Evolutionary conservation across 1,140 invertebrate genomes (phyloP).

Genomic region (Lepidotrigona ventralis): DNA sequence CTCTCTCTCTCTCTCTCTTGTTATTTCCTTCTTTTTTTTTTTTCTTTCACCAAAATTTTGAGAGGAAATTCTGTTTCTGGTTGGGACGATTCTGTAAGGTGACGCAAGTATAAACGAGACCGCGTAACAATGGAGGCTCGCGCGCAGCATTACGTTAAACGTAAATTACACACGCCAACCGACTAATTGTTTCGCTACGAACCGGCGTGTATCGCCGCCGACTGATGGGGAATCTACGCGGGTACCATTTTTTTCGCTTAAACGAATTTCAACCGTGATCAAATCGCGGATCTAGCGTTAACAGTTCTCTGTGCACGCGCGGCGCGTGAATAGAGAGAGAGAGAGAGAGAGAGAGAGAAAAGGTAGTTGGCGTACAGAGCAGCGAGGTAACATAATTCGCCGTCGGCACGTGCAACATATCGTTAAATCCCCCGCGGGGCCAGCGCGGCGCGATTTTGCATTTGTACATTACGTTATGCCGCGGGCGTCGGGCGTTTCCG

Average conservation of each 20-base stretch:
- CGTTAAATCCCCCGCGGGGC: conserved; percentile 63
- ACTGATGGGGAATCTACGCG: not conserved
- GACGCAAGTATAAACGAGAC: not conserved
- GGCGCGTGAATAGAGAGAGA: not conserved
- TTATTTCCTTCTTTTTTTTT: no score
- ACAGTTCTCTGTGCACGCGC: conserved; percentile 50
- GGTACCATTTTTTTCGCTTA: conserved; percentile 36
- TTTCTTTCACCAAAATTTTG: no score
- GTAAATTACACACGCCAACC: not conserved
- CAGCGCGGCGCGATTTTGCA: conserved; percentile 59
- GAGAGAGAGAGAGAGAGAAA: not conserved
- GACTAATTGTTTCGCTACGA: not conserved
- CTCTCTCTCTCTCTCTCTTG: no score
- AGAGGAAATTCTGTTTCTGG: no score
- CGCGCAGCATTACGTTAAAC: not conserved
- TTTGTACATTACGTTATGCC: conserved; percentile 61
- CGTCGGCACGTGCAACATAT: conserved; percentile 48
- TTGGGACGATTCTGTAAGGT: no score
- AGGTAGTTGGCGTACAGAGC: conserved; percentile 36
- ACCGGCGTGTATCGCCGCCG: not conserved
- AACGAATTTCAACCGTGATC: conserved; percentile 60
- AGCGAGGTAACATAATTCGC: conserved; percentile 63
- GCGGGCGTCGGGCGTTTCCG: conserved; percentile 44
- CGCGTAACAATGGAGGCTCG: no score
- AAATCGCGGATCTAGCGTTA: conserved; percentile 60